Conservation (phyloP, 2,113 vertebrate genomes). For the Recurvirostra avosetta region DNA sequence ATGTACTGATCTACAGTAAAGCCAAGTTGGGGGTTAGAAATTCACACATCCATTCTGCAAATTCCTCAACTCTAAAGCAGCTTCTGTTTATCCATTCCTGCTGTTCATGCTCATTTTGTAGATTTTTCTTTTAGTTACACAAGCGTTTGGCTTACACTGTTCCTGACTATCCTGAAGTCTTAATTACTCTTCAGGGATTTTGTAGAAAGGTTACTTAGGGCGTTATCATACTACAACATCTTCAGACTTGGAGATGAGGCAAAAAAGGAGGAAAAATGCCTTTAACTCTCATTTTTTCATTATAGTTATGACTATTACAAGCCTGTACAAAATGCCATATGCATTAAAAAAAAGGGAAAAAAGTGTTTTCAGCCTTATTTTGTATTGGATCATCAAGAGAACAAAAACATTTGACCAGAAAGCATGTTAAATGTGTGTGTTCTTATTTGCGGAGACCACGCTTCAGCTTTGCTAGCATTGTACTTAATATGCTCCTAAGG, state of each 20-base stretch:
- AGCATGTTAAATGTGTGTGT: background rate
- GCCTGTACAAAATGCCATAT: background rate
- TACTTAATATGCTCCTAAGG: background rate
- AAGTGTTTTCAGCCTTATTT: background rate
- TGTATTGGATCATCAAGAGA: background rate
- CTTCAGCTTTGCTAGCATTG: background rate
- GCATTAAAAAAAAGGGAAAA: background rate
- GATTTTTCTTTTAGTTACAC: background rate
- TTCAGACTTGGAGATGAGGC: background rate
- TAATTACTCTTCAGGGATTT: background rate
- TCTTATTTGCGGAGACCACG: background rate
- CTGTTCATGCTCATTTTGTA: background rate
- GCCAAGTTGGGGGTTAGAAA: fast-evolving
- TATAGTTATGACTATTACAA: background rate
- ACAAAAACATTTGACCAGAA: background rate
- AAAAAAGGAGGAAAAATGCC: background rate
- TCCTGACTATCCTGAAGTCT: background rate
- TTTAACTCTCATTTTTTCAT: background rate
- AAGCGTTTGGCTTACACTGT: fast-evolving
- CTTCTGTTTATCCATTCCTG: background rate
- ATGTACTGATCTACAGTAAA: background rate
- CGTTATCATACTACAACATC: background rate
- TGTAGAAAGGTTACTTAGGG: background rate
- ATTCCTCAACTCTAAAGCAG: background rate
- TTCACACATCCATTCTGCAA: background rate